These are phyloP conservation scores for Germaria angustata DNA, from an alignment of 2,888 invertebrate species.

Conservation along the genomic window DNA sequence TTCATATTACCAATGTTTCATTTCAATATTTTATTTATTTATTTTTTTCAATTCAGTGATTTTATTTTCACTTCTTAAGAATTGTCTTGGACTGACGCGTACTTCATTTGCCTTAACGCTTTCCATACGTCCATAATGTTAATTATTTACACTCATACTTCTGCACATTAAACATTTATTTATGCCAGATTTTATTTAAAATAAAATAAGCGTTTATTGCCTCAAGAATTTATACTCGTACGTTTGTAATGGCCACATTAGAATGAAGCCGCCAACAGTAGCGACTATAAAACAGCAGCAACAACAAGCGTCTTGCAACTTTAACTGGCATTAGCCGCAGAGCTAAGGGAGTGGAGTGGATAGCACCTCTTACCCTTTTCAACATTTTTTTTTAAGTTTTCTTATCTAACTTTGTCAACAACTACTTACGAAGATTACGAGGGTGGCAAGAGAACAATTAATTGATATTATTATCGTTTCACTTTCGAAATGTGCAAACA, in stretches of 20 bases:
- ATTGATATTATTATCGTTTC: not conserved
- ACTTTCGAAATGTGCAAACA: not conserved
- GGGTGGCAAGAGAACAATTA: not conserved
- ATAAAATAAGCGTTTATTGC: constrained; percentile 48
- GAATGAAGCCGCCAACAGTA: constrained; percentile 51
- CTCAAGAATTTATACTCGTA: constrained; percentile 45
- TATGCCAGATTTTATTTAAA: constrained; percentile 49
- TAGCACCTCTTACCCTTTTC: constrained; percentile 29
- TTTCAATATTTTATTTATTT: not conserved
- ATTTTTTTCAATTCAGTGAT: constrained; percentile 40
- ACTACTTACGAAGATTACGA: constrained; percentile 53
- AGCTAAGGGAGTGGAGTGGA: constrained; percentile 24
- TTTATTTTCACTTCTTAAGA: constrained; percentile 59
- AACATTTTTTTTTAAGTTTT: not conserved
- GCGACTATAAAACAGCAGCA: not conserved
- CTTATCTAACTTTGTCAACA: constrained; percentile 59
- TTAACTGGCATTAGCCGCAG: not conserved
- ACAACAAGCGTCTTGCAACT: not conserved
- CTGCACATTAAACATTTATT: constrained; percentile 26
- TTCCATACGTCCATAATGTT: constrained; percentile 36
- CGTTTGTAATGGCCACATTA: constrained; percentile 50
- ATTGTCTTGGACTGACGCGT: constrained; percentile 18
- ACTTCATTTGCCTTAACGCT: constrained; percentile 33
- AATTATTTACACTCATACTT: constrained; percentile 43
- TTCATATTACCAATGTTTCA: not conserved